A percentile compares a stretch with the other conserved stretches of the same genome.
phyloP scores from a whole-genome alignment of 2,113 vertebrate genomes.

The Vicugna pacos region DNA sequence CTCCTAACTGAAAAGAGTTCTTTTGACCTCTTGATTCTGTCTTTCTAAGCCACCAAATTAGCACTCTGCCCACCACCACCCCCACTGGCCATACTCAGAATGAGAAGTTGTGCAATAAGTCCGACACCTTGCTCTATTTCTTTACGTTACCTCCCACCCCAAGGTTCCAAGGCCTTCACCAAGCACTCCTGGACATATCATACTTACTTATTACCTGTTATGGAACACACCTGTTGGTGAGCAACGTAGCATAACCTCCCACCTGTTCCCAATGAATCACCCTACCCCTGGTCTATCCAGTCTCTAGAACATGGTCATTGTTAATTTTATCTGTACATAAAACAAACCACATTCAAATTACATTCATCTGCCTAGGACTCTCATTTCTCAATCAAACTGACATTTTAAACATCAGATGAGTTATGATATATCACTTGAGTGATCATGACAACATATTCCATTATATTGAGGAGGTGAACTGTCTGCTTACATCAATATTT shows the following conservation, averaged over 20 bases:
- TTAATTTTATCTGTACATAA: slow-evolving; percentile 2
- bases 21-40: neutral
- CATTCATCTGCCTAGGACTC: slow-evolving; percentile 13
- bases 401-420: slow-evolving; percentile 68
- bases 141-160: neutral
- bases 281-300: neutral
- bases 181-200: neutral
- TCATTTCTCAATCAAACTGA: slow-evolving; percentile 69
- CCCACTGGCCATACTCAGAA: neutral
- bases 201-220: neutral
- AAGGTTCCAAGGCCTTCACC: neutral
- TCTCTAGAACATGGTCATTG: neutral
- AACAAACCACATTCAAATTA: slow-evolving; percentile 45
- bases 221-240: neutral
- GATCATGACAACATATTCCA: slow-evolving; percentile 39
- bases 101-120: neutral
- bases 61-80: neutral
- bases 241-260: neutral
- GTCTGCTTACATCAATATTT: slow-evolving; percentile 61
- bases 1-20: neutral
- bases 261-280: neutral
- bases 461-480: slow-evolving; percentile 48
- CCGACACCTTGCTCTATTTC: neutral
- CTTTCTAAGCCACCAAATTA: neutral
- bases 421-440: slow-evolving; percentile 61